Evolutionary conservation across 1,140 invertebrate genomes (phyloP).

Genomic region (Drosophila littoralis): DNA sequence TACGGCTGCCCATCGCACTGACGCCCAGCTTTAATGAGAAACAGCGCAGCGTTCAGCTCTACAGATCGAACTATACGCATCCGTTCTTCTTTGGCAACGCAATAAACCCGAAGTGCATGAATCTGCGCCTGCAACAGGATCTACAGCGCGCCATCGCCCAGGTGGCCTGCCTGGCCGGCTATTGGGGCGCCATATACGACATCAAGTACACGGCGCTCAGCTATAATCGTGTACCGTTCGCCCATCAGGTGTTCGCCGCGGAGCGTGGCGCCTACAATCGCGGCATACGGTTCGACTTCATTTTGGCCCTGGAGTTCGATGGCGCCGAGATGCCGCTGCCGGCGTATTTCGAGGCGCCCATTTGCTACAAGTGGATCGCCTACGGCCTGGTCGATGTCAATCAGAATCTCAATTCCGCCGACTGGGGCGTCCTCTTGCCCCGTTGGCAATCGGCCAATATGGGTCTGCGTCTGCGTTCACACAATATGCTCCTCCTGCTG

Average conservation of each 20-base stretch:
- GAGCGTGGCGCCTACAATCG: background rate
- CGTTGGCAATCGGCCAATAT: constrained; percentile 28
- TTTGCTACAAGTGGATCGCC: constrained; percentile 47
- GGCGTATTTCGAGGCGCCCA: constrained; percentile 21
- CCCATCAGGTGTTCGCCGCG: constrained; percentile 44
- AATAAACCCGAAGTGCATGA: constrained; percentile 46
- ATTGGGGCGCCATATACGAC: constrained; percentile 21
- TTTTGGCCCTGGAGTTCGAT: constrained; percentile 48
- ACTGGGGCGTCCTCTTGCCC: constrained; percentile 52
- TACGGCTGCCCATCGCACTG: constrained; percentile 35
- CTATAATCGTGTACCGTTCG: constrained; percentile 30
- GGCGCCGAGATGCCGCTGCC: constrained; percentile 31
- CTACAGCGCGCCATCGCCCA: constrained; percentile 10
- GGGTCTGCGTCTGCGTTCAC: background rate
- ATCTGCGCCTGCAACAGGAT: constrained; percentile 40
- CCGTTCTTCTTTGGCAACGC: constrained; percentile 54
- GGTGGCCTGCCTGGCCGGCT: background rate
- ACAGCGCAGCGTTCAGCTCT: constrained; percentile 33
- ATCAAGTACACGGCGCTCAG: constrained; percentile 23
- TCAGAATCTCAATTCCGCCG: background rate
- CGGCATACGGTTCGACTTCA: constrained; percentile 54
- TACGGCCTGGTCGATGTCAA: constrained; percentile 21
- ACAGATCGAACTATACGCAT: constrained; percentile 1
- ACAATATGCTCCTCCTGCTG: constrained; percentile 22
- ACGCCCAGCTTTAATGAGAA: constrained; percentile 20